Evolutionary conservation across 2,113 vertebrate species (phyloP), one percentile per base, ranked within the genome.

Genomic region (Cranoglanis bouderius): DNA sequence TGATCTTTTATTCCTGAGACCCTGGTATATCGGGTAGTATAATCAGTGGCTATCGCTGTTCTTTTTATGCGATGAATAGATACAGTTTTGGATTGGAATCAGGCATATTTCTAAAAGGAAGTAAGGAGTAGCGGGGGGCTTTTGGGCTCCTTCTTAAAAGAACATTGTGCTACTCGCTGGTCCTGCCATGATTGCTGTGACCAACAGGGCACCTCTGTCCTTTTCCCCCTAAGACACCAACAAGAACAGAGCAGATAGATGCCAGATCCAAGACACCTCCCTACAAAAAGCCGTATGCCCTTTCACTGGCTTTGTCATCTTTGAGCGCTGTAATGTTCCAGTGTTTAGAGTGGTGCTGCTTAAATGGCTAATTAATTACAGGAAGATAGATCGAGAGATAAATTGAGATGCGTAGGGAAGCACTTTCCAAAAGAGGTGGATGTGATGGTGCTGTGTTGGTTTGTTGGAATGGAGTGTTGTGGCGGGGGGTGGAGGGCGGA

Each of bases 191-290:
- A 43, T 78, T 85, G 75, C 83, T 75, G 35, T 88, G 57, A 90
- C 90, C 94, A 94, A 95, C 93, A 94, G 93, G 92, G 90, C 89
- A 38, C 88, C 88, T 92, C 94, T 95, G 92, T 93, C 92, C 77
- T 82, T 51, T 63, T 92, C 90, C 91, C 91, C 85, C 86, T 61
- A 26, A 89, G 90, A 92, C 89, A 91, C 65, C 82, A 49, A 43
- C 2, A 87, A 91, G 91, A 90, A 88, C 89, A 89, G 80, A 91
- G 92, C 94, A 94, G 94, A 95, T 95, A 94, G 94, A 95, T 95
- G 94, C 91, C 94, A 94, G 92, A 91, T 94, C 92, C 91, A 86
- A 90, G 90, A 91, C 88, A 72, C 86, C 87, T 90, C 21, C 84
- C 72, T 81, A 84, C 74, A 85, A 0, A 29, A 61, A 63, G 72